Evolutionary conservation across 2,888 invertebrate genomes (phyloP).

Genomic region (Sinelater perroti): DNA sequence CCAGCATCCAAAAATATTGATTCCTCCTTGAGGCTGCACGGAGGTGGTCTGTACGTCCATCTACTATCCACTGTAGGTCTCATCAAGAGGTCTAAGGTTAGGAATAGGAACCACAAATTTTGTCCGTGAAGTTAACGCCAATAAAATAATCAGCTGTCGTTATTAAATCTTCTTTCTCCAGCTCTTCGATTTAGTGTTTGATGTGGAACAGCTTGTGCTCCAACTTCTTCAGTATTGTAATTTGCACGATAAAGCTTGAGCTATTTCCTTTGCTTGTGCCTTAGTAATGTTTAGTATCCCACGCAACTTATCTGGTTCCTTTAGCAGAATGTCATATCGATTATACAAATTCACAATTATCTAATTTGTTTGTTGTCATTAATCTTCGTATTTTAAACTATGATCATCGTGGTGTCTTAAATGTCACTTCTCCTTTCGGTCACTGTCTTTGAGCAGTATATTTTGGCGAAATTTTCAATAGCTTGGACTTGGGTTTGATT

Average conservation of each 20-base stretch:
- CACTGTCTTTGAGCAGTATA: conserved; percentile 41
- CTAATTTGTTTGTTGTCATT: conserved; percentile 59
- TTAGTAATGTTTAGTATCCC: conserved; percentile 42
- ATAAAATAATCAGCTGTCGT: no score
- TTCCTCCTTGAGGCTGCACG: no score
- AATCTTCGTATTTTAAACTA: conserved; percentile 55
- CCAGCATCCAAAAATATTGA: no score
- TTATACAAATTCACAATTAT: conserved; percentile 58
- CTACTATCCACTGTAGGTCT: no score
- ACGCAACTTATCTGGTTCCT: conserved; percentile 49
- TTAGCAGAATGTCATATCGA: conserved; percentile 53
- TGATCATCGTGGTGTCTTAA: conserved; percentile 53
- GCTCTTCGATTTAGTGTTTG: conserved; percentile 48
- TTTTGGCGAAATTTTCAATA: conserved; percentile 34
- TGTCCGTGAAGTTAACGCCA: no score
- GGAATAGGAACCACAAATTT: no score
- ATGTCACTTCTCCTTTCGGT: conserved; percentile 53
- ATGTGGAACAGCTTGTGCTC: conserved; percentile 47
- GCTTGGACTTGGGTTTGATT: conserved; percentile 23
- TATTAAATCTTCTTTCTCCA: no score
- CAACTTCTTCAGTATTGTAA: conserved; percentile 50
- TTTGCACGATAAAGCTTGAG: conserved; percentile 50
- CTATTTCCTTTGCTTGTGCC: conserved; percentile 46
- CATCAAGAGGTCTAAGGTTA: no score
- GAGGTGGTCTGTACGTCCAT: no score